Base-by-base conservation (phyloP, 2,888 invertebrate genomes). In the Sipunculus nudus region DNA sequence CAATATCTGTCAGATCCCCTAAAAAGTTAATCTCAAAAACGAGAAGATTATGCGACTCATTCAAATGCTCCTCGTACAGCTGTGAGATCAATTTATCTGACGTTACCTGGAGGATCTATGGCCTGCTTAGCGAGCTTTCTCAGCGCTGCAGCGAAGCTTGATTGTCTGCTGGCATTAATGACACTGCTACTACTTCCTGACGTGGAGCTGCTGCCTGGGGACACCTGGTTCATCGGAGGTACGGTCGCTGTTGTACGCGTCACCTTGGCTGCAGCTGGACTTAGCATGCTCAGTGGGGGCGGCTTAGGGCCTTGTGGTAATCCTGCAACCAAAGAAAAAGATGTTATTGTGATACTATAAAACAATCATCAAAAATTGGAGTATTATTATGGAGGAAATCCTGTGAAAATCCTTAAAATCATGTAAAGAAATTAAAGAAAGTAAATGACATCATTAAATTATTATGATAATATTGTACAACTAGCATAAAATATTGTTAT, bases 51-150 rank as follows among this genome's bases (percentile, higher is more conserved):
- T n/a, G n/a, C n/a, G n/a, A n/a, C n/a, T n/a, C n/a, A n/a, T n/a
- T n/a, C n/a, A n/a, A n/a, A n/a, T n/a, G n/a, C n/a, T n/a, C n/a
- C n/a, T n/a, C n/a, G n/a, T n/a, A n/a, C n/a, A n/a, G n/a, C n/a
- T n/a, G n/a, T n/a, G n/a, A n/a, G n/a, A n/a, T n/a, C n/a, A n/a
- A n/a, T n/a, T n/a, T n/a, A n/a, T n/a, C n/a, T n/a, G n/a, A n/a
- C n/a, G n/a, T n/a, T n/a, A 60, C 39, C 63, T 32, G 45, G 32
- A 53, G 79, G 76, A 59, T 82, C 80, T 53, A 80, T 92, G 25
- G 93, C 94, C 84, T 95, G 94, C 85, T 95, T 94, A 67, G 95
- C 95, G 71, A 95, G 88, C 81, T 92, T 93, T 61, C 95, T 88
- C 53, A 96, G 86, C 26, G 95, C 95, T 47, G 94, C 94, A 53